Evolutionary conservation across 2,888 invertebrate species (phyloP).

Genomic region (Ceraclea dissimilis): DNA sequence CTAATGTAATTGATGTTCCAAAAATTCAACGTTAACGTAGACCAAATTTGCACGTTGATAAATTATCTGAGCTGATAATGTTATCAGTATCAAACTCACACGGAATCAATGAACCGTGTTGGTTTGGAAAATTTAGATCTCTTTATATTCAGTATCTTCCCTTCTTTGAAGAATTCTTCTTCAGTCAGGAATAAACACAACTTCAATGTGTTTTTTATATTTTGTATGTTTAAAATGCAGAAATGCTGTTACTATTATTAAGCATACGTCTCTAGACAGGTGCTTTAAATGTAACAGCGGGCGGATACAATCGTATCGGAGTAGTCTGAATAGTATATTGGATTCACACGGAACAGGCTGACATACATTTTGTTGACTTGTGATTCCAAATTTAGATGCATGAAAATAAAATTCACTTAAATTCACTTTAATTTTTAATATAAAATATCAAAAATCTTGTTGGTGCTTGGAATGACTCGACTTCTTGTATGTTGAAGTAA

Average conservation of each 20-base stretch:
- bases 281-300: constrained; percentile 32
- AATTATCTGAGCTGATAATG: too few relatives aligned
- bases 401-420: constrained; percentile 37
- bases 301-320: constrained; percentile 50
- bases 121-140: too few relatives aligned
- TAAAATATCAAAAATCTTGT: background rate
- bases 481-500: background rate
- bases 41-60: background rate
- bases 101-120: too few relatives aligned
- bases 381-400: constrained; percentile 39
- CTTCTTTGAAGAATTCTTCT: background rate
- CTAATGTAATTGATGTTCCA: background rate
- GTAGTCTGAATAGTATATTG: constrained; percentile 61
- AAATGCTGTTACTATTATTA: constrained; percentile 34
- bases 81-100: too few relatives aligned
- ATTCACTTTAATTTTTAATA: constrained; percentile 17
- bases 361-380: constrained; percentile 47
- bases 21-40: background rate
- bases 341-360: constrained; percentile 51
- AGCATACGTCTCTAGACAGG: constrained; percentile 14
- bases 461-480: background rate
- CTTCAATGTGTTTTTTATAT: constrained; percentile 32
- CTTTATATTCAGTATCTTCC: background rate
- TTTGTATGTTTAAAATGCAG: constrained; percentile 44
- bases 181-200: constrained; percentile 19